Conservation (phyloP, 2,113 vertebrate genomes). For the Mionectes macconnelli region DNA sequence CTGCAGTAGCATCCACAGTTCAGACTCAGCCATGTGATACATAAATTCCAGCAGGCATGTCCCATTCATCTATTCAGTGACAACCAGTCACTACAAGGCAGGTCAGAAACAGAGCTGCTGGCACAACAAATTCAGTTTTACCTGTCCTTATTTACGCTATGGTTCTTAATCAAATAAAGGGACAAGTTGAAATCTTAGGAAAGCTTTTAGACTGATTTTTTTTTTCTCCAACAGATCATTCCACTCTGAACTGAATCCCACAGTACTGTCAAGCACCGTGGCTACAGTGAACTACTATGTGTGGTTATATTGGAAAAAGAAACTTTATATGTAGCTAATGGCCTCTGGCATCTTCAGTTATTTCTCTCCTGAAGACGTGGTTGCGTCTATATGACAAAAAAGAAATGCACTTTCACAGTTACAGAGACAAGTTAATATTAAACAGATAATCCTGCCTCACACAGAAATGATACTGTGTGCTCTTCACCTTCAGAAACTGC, state of each 20-base stretch:
- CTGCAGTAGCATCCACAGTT: not conserved
- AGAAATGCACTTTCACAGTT: not conserved
- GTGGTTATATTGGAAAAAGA: not conserved
- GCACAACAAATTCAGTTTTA: not conserved
- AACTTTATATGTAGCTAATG: not conserved
- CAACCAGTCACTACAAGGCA: not conserved
- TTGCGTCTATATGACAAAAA: not conserved
- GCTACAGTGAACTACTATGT: not conserved
- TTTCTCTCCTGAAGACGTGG: not conserved
- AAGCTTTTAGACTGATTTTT: not conserved
- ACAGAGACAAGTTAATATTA: not conserved
- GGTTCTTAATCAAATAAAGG: not conserved
- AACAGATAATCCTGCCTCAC: not conserved
- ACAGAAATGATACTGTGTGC: not conserved
- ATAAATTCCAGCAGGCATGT: fast-evolving
- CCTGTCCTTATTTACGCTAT: not conserved
- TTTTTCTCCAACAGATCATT: not conserved
- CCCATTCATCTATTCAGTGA: not conserved
- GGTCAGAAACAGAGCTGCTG: not conserved
- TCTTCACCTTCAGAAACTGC: not conserved
- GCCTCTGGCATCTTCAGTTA: not conserved
- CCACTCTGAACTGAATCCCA: not conserved
- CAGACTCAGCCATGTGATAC: not conserved
- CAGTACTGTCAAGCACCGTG: not conserved
- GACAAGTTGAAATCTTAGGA: not conserved